phyloP scores from a whole-genome alignment of 2,113 vertebrate genomes.

The Catharus bicknelli region DNA sequence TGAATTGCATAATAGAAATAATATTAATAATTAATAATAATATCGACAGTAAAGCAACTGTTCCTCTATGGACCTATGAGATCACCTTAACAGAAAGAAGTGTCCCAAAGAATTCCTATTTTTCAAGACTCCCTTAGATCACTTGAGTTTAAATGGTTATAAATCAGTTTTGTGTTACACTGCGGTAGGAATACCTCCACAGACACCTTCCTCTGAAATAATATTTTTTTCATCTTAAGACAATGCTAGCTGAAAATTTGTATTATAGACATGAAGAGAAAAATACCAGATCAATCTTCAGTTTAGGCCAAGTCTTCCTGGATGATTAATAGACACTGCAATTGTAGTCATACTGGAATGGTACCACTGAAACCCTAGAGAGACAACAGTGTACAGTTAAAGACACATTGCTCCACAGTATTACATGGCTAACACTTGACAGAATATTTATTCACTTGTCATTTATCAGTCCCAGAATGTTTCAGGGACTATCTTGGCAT shows the following conservation, averaged over 20 bases:
- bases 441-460: slow-evolving; percentile 35
- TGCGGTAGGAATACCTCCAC: neutral
- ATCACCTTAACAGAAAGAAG: neutral
- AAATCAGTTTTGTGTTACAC: neutral
- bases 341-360: neutral
- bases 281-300: neutral
- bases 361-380: neutral
- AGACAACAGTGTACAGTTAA: neutral
- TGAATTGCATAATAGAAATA: neutral
- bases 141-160: neutral
- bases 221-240: neutral
- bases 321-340: neutral
- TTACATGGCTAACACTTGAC: slow-evolving; percentile 5
- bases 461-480: neutral
- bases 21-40: no score
- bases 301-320: neutral
- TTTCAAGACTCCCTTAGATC: neutral
- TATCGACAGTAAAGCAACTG: neutral
- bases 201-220: neutral
- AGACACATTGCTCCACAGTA: neutral
- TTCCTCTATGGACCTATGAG: neutral
- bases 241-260: neutral
- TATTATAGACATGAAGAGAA: neutral
- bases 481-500: neutral
- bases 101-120: neutral